Base-by-base conservation (phyloP, 2,113 vertebrate genomes). In the Halcyon malimbica region DNA sequence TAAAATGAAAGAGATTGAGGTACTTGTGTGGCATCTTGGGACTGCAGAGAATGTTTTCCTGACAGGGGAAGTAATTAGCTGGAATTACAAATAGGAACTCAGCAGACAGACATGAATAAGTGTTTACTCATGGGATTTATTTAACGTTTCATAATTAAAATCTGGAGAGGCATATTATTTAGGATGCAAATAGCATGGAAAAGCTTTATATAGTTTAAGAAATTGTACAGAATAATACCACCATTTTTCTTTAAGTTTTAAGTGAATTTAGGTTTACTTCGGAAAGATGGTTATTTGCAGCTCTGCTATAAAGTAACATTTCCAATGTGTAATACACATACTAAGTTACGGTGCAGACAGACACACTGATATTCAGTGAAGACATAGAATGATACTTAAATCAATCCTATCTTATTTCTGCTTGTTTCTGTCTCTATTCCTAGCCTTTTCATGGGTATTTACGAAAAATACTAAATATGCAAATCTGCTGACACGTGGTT, bases 41-140 rank as follows among this genome's bases (percentile, higher is more conserved):
- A 95, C 74, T 91, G 88, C 57, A 64, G 77, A 90, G 80, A 96
- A 77, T 95, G 69, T 89, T 94, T 97, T 96, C 87, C 90, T 96
- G 94, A 96, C 87, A 94, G 83, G 70, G 62, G 82, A 97, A 97
- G n/a, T 97, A 97, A 97, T 97, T 96, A 96, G 44, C 14, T 97
- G 65, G 83, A 95, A 96, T 95, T 95, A 90, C 88, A 95, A 88
- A 79, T 91, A 91, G 48, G 59, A 96, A 91, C 41, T 91, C 94
- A 62, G 76, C 78, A 93, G 86, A 91, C 71, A 57, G 97, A 69
- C 92, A 94, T 5, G 59, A 87, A 95, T 74, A 96, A 84, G 42
- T 37, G 8, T 83, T 93, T 83, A 46, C 69, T 89, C 71, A 2
- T 81, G 78, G 50, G 77, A 77, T 87, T 94, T 95, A 87, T 97